Base-by-base conservation (phyloP, 2,888 invertebrate genomes). In the Caenorhabditis sp. region DNA sequence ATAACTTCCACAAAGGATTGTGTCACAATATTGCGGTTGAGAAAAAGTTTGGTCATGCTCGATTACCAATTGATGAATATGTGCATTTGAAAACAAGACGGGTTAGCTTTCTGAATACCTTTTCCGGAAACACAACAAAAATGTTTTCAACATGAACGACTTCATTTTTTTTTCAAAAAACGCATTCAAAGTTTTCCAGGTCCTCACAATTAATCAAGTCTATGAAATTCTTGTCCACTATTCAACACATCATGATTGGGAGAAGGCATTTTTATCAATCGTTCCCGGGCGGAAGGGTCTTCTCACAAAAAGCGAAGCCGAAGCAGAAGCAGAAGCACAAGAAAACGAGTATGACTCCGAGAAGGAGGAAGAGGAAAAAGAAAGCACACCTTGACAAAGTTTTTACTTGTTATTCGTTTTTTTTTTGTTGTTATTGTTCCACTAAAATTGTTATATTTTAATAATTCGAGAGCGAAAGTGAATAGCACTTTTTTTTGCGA, bases 161-260 rank as follows among this genome's bases (percentile, higher is more conserved):
- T n/a, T n/a, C n/a, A n/a, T n/a, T n/a, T n/a, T n/a, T n/a, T n/a
- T n/a, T n/a, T n/a, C n/a, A n/a, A n/a, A n/a, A n/a, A n/a, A n/a
- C n/a, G n/a, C n/a, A n/a, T n/a, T n/a, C 14, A 59, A 59, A 59
- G 3, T 24, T 14, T 73, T 72, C n/a, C 65, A 86, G 83, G 97
- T 97, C 60, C 91, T 99, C 67, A 95, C 96, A 53, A 93, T 99
- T 81, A 95, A 95, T 89, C 97, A 99, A 91, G 96, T 90, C 21
- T 90, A 89, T 84, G 90, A 90, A 77, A 90, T 90, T 58, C 82
- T 90, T 50, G 81, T 90, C 53, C 83, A 83, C 43, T 89, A 83
- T 75, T 88, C 88, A n/a, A 88, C 88, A 60, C 84, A 81, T 19
- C 73, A 83, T 53, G 85, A 88, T 80, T 90, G 90, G 90, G 84